phyloP scores from a whole-genome alignment of 2,113 vertebrate genomes.

The Trachemys scripta region DNA sequence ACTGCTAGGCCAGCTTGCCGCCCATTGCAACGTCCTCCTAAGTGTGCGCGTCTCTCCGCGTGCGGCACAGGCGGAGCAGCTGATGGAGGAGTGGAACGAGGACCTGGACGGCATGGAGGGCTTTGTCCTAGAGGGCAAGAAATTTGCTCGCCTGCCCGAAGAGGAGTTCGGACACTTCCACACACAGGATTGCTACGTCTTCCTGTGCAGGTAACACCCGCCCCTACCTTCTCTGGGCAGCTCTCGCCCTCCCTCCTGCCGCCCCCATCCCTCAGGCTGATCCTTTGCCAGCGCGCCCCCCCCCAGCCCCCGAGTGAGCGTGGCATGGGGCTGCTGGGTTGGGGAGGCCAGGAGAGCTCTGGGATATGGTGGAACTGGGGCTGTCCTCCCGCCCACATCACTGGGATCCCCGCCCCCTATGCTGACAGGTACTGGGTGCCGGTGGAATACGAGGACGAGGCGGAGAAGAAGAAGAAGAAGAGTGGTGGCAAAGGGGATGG shows the following conservation, averaged over 20 bases:
- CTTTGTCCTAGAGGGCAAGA: constrained; percentile 96
- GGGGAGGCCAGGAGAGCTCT: neutral
- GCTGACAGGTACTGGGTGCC: constrained; percentile 94
- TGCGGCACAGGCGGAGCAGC: constrained; percentile 87
- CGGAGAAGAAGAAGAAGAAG: constrained; percentile 72
- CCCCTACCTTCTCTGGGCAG: rapidly evolving
- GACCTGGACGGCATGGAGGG: constrained; percentile 99
- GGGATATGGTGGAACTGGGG: neutral
- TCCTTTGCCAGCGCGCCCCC: rapidly evolving
- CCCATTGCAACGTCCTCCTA: neutral
- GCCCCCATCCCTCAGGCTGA: neutral
- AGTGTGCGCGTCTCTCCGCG: neutral
- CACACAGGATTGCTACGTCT: constrained; percentile 97
- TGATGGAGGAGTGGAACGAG: constrained; percentile 99
- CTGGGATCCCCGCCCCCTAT: neutral
- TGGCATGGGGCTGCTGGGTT: neutral
- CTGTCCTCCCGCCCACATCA: neutral
- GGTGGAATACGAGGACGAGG: constrained; percentile 91
- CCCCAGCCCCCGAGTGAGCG: rapidly evolving
- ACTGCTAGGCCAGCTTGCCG: neutral
- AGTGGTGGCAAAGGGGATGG: constrained; percentile 32
- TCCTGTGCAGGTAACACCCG: constrained; percentile 92
- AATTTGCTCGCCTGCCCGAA: constrained; percentile 95
- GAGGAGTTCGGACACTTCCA: constrained; percentile 98
- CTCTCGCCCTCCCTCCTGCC: rapidly evolving